Percentiles rank a stretch among this genome's conserved stretches.
Conservation (phyloP, 2,888 invertebrate species). For the Marasmarcha lunaedactyla region DNA sequence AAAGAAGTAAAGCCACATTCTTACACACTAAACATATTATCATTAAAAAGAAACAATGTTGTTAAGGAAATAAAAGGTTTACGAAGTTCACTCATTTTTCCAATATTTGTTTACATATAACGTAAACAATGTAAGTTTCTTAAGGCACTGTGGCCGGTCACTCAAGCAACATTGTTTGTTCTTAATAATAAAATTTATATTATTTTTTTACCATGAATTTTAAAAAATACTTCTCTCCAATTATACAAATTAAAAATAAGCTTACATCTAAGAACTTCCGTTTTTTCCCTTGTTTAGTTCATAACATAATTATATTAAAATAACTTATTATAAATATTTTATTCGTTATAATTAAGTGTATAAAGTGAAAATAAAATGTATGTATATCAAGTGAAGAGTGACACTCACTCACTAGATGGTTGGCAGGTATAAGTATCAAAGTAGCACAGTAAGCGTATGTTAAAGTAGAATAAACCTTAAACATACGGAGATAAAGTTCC, state of each 20-base stretch:
- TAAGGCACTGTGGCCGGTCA: too few species aligned
- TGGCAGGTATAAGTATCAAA: conserved; percentile 25
- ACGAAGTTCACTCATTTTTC: too few species aligned
- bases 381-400: background rate
- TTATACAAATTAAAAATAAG: conserved; percentile 20
- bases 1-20: too few species aligned
- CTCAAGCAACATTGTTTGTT: too few species aligned
- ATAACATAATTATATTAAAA: conserved; percentile 24
- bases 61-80: too few species aligned
- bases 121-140: too few species aligned
- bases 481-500: too few species aligned
- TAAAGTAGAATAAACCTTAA: too few species aligned
- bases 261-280: conserved; percentile 24
- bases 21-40: too few species aligned
- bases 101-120: too few species aligned
- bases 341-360: conserved; percentile 6
- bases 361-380: background rate
- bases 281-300: conserved; percentile 36
- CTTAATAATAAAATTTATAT: too few species aligned
- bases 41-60: too few species aligned
- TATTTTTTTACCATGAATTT: background rate
- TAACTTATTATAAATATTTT: conserved; percentile 30
- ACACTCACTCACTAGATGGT: conserved; percentile 10
- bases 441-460: conserved; percentile 13
- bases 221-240: conserved; percentile 15